These are phyloP conservation scores for Aelia acuminata DNA, from an alignment of 2,888 invertebrate species.

Conservation along the genomic window DNA sequence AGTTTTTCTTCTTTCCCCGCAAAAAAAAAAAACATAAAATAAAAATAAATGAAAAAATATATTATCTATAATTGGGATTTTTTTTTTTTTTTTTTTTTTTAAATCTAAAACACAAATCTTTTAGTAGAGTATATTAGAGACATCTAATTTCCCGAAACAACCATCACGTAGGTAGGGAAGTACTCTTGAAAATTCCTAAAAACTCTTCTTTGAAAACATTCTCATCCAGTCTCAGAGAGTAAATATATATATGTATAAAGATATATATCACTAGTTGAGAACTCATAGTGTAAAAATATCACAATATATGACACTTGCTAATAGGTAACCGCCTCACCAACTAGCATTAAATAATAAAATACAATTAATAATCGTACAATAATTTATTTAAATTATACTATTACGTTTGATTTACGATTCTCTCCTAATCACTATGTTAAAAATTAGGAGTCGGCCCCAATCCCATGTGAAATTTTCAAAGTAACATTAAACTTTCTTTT, in stretches of 20 bases:
- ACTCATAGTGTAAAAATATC: conserved; percentile 59
- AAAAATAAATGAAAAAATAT: not conserved
- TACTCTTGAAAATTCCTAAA: not conserved
- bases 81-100: conserved; percentile 20
- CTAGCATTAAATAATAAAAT: conserved; percentile 49
- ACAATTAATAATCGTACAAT: conserved; percentile 29
- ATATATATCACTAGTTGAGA: conserved; percentile 56
- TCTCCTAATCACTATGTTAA: conserved; percentile 21
- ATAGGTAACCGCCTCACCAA: conserved; percentile 56
- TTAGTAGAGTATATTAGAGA: not conserved
- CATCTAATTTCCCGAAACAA: not conserved
- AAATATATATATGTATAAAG: conserved; percentile 29
- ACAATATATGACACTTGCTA: conserved; percentile 55
- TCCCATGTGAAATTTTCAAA: conserved; percentile 35
- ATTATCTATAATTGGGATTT: not conserved
- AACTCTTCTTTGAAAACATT: conserved; percentile 39
- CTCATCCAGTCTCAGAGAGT: conserved; percentile 56
- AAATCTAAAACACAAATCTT: conserved; percentile 19
- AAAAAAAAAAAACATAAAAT: not conserved
- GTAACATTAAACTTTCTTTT: not conserved
- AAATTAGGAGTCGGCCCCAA: conserved; percentile 42
- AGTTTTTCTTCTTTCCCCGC: conserved; percentile 29
- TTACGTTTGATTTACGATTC: conserved; percentile 39
- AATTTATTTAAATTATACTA: conserved; percentile 42
- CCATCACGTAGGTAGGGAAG: not conserved